Percentiles rank a stretch among this genome's conserved stretches.
phyloP scores from a whole-genome alignment of 2,113 vertebrate genomes.

The Sisor rabdophorus region DNA sequence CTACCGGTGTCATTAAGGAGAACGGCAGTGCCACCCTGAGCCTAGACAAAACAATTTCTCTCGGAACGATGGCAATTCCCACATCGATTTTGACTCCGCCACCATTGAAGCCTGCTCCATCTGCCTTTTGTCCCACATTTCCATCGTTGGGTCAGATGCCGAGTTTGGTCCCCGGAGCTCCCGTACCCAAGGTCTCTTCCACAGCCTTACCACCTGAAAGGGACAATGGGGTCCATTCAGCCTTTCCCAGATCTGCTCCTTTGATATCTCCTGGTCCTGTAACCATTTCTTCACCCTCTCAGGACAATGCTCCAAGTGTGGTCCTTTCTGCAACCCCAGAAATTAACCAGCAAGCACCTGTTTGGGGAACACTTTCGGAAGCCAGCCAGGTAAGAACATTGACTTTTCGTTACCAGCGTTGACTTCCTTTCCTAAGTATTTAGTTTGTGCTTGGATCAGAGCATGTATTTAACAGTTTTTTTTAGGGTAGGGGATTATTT shows the following conservation, averaged over 20 bases:
- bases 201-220: constrained; percentile 75
- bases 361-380: constrained; percentile 64
- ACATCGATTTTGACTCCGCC: constrained; percentile 71
- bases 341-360: constrained; percentile 73
- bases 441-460: neutral
- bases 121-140: constrained; percentile 76
- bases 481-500: no score
- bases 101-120: constrained; percentile 74
- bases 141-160: constrained; percentile 80
- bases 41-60: constrained; percentile 76
- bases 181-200: constrained; percentile 65
- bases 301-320: constrained; percentile 70
- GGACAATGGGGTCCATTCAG: constrained; percentile 65
- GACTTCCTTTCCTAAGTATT: neutral
- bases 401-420: neutral
- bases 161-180: constrained; percentile 70
- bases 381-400: constrained; percentile 76
- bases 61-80: constrained; percentile 62
- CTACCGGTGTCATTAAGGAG: constrained; percentile 89
- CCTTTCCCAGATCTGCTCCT: constrained; percentile 73
- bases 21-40: constrained; percentile 83
- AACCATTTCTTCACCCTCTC: constrained; percentile 69
- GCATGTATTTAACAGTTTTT: neutral
- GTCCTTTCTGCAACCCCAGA: constrained; percentile 66
- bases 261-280: constrained; percentile 75